Conservation (phyloP, 2,888 invertebrate genomes). For the Steinernema hermaphroditum region DNA sequence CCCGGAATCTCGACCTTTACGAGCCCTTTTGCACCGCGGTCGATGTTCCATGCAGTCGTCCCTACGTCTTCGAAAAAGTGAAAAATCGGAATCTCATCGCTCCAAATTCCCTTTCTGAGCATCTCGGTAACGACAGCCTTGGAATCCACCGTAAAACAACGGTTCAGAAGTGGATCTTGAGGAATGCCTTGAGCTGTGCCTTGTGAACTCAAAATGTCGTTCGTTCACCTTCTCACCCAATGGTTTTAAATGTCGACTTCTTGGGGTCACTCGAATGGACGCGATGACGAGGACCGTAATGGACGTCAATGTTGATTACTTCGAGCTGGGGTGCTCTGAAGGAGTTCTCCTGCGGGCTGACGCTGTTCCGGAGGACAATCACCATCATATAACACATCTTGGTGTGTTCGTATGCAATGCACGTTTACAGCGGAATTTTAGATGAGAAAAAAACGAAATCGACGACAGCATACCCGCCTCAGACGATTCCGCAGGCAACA, state of each 20-base stretch:
- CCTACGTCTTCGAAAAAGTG: constrained; percentile 51
- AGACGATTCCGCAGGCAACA: too few relatives aligned
- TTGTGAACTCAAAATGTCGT: constrained; percentile 39
- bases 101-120: background rate
- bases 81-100: constrained; percentile 3
- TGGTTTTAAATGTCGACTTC: constrained; percentile 38
- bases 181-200: constrained; percentile 44
- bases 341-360: constrained; percentile 31
- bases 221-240: constrained; percentile 39
- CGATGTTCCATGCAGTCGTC: constrained; percentile 53
- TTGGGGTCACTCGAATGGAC: constrained; percentile 36
- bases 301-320: constrained; percentile 54
- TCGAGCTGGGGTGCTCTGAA: constrained; percentile 50
- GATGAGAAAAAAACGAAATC: background rate
- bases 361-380: background rate
- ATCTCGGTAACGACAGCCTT: background rate
- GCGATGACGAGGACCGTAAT: constrained; percentile 33
- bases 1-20: constrained; percentile 55
- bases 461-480: too few relatives aligned
- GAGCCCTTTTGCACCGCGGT: constrained; percentile 58
- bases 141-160: background rate
- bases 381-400: too few relatives aligned
- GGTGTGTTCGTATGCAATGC: too few relatives aligned
- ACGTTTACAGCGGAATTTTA: background rate
- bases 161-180: constrained; percentile 31